Percentiles rank a stretch among this genome's conserved stretches.
Evolutionary conservation across 2,797 vertebrate genomes (phyloP).

Genomic region (Acomys russatus): DNA sequence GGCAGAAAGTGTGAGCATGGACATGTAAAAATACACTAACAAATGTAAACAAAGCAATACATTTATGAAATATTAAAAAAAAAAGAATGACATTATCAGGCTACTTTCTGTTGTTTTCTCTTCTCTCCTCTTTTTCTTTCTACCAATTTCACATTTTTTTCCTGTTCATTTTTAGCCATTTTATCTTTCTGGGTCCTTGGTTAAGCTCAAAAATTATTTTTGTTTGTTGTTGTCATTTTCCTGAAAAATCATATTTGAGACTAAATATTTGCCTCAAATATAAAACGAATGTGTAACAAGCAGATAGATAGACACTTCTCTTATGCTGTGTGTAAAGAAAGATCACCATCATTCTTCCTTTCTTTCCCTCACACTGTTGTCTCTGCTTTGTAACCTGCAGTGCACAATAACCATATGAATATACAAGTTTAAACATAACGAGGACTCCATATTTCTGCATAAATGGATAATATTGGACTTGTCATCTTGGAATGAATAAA

Average conservation of each 20-base stretch:
- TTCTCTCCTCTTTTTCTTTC: background rate
- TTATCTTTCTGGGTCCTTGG: background rate
- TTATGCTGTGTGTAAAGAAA: background rate
- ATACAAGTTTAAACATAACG: background rate
- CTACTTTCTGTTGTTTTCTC: background rate
- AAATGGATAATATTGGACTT: background rate
- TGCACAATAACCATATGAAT: background rate
- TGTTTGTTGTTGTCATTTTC: background rate
- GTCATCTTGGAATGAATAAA: background rate
- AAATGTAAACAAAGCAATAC: background rate
- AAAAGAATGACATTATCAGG: background rate
- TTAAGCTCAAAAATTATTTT: background rate
- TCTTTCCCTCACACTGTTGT: rapidly evolving
- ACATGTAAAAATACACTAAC: too few species aligned
- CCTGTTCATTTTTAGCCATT: background rate
- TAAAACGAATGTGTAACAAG: background rate
- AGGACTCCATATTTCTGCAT: background rate
- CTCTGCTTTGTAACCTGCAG: background rate
- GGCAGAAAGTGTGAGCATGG: background rate
- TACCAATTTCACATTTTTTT: background rate
- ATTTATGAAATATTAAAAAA: background rate
- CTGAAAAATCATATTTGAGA: background rate
- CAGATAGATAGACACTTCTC: background rate
- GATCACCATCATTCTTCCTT: background rate
- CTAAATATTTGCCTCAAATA: slow-evolving; percentile 12